phyloP scores from a whole-genome alignment of 2,888 invertebrate genomes.

The Biston stratarius region DNA sequence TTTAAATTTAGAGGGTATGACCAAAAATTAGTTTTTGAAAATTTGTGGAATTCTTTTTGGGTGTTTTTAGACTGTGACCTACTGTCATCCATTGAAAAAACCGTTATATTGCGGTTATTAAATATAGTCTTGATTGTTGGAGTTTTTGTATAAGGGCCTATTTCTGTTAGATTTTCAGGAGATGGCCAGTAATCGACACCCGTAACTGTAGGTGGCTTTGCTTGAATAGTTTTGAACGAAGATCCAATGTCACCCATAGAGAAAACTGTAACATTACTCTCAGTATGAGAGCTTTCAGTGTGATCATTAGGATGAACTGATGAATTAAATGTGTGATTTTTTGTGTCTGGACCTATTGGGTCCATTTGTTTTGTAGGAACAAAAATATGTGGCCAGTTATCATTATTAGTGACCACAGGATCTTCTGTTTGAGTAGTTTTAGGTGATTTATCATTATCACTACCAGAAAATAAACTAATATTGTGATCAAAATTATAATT shows the following conservation, averaged over 20 bases:
- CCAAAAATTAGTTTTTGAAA: background rate
- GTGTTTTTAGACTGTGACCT: background rate
- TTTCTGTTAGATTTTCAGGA: background rate
- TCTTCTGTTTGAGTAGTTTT: slow-evolving; percentile 60
- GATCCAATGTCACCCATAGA: background rate
- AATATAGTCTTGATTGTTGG: background rate
- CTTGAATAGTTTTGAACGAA: background rate
- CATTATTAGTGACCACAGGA: slow-evolving; percentile 43
- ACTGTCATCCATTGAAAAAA: background rate
- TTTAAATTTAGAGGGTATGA: background rate
- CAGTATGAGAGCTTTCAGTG: background rate
- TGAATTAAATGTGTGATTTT: background rate
- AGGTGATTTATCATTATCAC: slow-evolving; percentile 56
- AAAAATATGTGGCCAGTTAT: slow-evolving; percentile 43
- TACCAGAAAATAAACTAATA: slow-evolving; percentile 62
- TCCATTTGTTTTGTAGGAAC: slow-evolving; percentile 23
- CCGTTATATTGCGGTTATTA: background rate
- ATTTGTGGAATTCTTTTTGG: background rate
- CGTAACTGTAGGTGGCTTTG: background rate
- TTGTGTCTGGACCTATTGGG: background rate
- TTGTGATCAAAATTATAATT: slow-evolving; percentile 51
- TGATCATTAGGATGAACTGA: background rate
- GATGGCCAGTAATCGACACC: background rate
- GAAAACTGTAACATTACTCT: background rate
- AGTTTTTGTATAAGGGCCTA: background rate